phyloP scores from a whole-genome alignment of 1,140 invertebrate genomes.

The Drosophila kikkawai region DNA sequence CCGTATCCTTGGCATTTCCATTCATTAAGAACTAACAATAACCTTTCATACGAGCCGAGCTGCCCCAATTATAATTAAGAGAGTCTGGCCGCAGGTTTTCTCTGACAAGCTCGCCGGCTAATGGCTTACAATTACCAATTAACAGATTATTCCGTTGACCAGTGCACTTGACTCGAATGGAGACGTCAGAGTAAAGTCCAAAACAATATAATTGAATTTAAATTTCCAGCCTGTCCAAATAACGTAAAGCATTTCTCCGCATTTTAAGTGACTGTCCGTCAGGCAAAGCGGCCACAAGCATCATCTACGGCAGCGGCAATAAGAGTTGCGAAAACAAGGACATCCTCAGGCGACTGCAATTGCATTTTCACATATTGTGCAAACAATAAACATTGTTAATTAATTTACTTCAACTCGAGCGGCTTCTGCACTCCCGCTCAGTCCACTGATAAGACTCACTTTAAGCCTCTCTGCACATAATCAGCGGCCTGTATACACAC shows the following conservation, averaged over 20 bases:
- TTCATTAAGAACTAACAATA: constrained; percentile 31
- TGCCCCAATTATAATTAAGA: constrained; percentile 48
- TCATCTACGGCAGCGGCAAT: constrained; percentile 15
- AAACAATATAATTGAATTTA: constrained; percentile 57
- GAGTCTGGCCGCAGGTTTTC: constrained; percentile 50
- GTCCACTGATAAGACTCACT: constrained; percentile 33
- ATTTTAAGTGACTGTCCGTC: constrained; percentile 50
- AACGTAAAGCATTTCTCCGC: constrained; percentile 48
- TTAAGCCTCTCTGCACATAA: constrained; percentile 36
- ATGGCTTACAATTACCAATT: constrained; percentile 70
- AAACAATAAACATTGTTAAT: constrained; percentile 67
- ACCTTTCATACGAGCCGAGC: constrained; percentile 2
- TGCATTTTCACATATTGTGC: constrained; percentile 45
- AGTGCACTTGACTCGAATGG: constrained; percentile 3
- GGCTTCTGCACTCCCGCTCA: constrained; percentile 40
- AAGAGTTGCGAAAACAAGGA: constrained; percentile 28
- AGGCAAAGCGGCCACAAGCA: constrained; percentile 35
- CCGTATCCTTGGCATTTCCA: background rate
- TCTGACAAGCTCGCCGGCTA: constrained; percentile 7
- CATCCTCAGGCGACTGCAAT: constrained; percentile 31
- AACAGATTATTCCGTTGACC: constrained; percentile 59
- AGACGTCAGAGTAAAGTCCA: background rate
- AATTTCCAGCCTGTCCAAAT: constrained; percentile 66
- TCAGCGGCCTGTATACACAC: background rate
- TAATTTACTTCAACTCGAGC: constrained; percentile 63